A percentile compares a stretch with the other conserved stretches of the same genome.
Evolutionary conservation across 2,113 vertebrate species (phyloP).

Genomic region (Hydrolagus affinis): DNA sequence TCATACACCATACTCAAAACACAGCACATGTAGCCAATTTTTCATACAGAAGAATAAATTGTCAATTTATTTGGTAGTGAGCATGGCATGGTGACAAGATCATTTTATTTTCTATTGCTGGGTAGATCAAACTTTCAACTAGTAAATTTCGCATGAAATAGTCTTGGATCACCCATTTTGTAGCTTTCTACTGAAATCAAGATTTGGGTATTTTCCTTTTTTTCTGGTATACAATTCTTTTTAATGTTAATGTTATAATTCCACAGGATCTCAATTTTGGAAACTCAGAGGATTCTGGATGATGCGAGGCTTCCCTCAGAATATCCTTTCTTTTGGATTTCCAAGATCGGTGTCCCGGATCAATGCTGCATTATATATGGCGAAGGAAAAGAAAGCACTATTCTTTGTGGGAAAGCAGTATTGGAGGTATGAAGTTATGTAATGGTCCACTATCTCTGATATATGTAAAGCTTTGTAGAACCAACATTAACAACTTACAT

Average conservation of each 20-base stretch:
- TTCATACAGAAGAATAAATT: too few species aligned
- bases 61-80: not conserved
- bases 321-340: slow-evolving; percentile 51
- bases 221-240: too few species aligned
- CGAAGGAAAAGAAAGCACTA: slow-evolving; percentile 45
- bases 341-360: slow-evolving; percentile 43
- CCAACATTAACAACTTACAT: too few species aligned
- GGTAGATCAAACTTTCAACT: not conserved
- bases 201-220: too few species aligned
- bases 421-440: slow-evolving; percentile 46
- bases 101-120: not conserved
- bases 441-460: too few species aligned
- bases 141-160: not conserved
- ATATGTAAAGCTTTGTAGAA: too few species aligned
- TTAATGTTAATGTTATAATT: slow-evolving; percentile 1
- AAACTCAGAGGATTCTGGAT: slow-evolving; percentile 46
- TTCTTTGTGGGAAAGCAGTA: slow-evolving; percentile 50
- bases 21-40: too few species aligned
- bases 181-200: not conserved
- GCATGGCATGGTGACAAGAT: not conserved
- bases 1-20: not conserved
- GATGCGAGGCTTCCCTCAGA: slow-evolving; percentile 41
- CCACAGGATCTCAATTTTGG: slow-evolving; percentile 53
- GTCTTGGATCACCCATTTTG: not conserved
- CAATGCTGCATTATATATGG: slow-evolving; percentile 48